A percentile compares a stretch with the other conserved stretches of the same genome.
phyloP scores from a whole-genome alignment of 2,888 invertebrate genomes.

The Ochropleura plecta region DNA sequence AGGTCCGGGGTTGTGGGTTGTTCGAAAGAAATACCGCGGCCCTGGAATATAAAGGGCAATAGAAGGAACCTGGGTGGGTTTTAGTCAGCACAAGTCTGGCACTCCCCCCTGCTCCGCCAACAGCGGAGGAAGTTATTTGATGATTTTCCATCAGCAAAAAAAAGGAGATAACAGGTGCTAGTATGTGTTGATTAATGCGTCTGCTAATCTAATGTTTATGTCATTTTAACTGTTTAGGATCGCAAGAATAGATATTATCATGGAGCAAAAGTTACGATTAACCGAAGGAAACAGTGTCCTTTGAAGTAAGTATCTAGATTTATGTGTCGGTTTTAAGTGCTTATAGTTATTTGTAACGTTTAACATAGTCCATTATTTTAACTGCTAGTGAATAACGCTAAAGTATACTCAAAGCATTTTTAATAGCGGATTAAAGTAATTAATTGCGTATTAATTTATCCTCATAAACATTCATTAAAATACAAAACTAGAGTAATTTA shows the following conservation, averaged over 20 bases:
- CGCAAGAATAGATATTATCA: not conserved
- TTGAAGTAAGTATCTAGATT: conserved; percentile 13
- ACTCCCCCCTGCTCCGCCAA: no score
- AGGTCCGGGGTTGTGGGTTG: not conserved
- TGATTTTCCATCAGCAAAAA: no score
- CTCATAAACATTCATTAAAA: conserved; percentile 15
- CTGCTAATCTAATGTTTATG: not conserved
- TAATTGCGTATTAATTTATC: conserved; percentile 7
- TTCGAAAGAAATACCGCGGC: no score
- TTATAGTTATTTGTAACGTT: not conserved
- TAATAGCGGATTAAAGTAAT: not conserved
- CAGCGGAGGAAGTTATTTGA: no score
- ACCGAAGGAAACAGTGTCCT: not conserved
- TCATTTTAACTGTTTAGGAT: not conserved
- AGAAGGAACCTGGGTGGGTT: no score
- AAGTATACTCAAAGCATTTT: not conserved
- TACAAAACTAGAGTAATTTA: conserved; percentile 37
- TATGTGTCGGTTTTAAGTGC: not conserved
- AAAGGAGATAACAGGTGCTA: no score
- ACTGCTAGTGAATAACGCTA: not conserved
- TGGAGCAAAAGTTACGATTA: not conserved
- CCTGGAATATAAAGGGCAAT: no score
- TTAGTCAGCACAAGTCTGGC: no score
- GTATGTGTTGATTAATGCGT: not conserved
- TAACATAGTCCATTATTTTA: not conserved